Evolutionary conservation across 1,140 invertebrate genomes (phyloP).

Genomic region (Papilio xuthus): DNA sequence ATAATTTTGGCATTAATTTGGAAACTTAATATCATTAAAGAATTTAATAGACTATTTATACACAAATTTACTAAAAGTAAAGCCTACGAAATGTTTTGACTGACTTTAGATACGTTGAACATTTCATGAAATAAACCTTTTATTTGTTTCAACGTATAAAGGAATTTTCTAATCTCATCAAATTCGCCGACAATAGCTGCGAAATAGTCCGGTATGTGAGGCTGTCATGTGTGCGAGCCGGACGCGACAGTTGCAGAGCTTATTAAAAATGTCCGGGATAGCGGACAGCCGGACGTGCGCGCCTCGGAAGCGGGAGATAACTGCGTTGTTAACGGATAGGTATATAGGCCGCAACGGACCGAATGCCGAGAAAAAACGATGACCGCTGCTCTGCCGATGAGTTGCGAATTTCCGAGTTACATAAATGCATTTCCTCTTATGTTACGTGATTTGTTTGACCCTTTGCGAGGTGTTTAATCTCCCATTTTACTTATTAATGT

Average conservation of each 20-base stretch:
- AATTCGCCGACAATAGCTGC: not conserved
- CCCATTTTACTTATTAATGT: too few relatives aligned
- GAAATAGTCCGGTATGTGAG: constrained; percentile 35
- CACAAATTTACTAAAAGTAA: not conserved
- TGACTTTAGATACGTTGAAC: not conserved
- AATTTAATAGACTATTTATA: not conserved
- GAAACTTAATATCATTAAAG: not conserved
- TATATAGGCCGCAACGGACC: constrained; percentile 57
- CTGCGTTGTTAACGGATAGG: constrained; percentile 55
- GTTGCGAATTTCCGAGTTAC: not conserved
- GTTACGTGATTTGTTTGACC: not conserved
- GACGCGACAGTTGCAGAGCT: constrained; percentile 36
- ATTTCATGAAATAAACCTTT: not conserved
- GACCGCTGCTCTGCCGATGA: not conserved
- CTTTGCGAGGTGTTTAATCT: not conserved
- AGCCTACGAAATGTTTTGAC: not conserved
- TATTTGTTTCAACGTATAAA: not conserved
- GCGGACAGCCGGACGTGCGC: constrained; percentile 51
- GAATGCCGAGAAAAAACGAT: constrained; percentile 9
- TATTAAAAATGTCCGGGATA: constrained; percentile 25
- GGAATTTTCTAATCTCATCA: not conserved
- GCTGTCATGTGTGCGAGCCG: constrained; percentile 33
- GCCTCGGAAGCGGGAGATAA: constrained; percentile 40
- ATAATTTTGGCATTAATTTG: not conserved
- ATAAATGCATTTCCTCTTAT: not conserved